Percentiles rank a stretch among this genome's conserved stretches.
Evolutionary conservation across 2,797 vertebrate species (phyloP).

Genomic region (Melanotaenia pygmaea): DNA sequence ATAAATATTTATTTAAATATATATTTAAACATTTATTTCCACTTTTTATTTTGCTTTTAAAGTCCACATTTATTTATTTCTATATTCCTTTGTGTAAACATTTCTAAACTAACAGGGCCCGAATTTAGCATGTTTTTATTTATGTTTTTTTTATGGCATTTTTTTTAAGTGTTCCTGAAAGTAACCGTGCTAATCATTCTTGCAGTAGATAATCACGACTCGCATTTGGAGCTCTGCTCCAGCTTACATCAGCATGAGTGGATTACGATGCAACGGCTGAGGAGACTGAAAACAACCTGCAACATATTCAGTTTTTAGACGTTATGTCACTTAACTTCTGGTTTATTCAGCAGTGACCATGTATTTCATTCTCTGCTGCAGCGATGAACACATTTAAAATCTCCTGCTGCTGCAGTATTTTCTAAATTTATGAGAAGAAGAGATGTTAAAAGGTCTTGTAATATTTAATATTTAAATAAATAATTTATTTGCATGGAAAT

Average conservation of each 20-base stretch:
- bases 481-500: too few species aligned
- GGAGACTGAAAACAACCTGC: slow-evolving; percentile 4
- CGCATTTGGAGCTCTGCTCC: not conserved
- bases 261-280: not conserved
- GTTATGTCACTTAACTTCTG: not conserved
- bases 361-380: not conserved
- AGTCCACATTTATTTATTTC: too few species aligned
- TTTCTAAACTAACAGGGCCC: too few species aligned
- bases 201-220: not conserved
- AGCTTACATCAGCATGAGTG: not conserved
- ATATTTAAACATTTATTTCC: too few species aligned
- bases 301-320: not conserved
- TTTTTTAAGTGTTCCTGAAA: not conserved
- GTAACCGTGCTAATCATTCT: not conserved
- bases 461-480: too few species aligned
- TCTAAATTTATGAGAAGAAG: not conserved
- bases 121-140: too few species aligned
- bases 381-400: not conserved
- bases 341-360: not conserved
- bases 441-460: too few species aligned
- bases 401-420: not conserved
- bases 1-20: too few species aligned
- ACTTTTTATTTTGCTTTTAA: too few species aligned
- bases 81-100: too few species aligned
- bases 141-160: too few species aligned